phyloP scores from a whole-genome alignment of 1,140 invertebrate species.

The Drosophila navojoa region DNA sequence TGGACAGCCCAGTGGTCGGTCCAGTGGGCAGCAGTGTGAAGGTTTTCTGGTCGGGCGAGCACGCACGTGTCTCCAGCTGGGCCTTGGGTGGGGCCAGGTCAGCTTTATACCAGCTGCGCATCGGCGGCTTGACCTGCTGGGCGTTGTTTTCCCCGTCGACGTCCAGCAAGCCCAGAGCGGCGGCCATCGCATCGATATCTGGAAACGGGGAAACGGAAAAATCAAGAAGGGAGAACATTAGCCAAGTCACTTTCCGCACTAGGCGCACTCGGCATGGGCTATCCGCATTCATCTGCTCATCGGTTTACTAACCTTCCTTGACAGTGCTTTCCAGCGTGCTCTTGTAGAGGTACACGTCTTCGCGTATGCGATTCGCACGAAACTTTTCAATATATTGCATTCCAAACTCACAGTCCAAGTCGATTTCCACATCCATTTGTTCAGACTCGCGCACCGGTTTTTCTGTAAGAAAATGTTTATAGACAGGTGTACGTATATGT shows the following conservation, averaged over 20 bases:
- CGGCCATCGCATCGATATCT: neutral
- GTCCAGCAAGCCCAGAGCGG: neutral
- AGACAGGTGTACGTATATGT: neutral
- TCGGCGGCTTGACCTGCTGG: neutral
- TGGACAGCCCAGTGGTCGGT: neutral
- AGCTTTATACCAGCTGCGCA: neutral
- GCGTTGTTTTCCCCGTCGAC: neutral
- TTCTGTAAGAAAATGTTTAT: conserved; percentile 17
- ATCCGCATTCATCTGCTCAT: neutral
- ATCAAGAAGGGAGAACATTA: too few relatives aligned
- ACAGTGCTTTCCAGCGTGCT: too few relatives aligned
- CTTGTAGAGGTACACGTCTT: neutral
- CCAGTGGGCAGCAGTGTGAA: neutral
- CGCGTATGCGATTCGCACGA: conserved; percentile 29
- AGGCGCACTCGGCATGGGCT: too few relatives aligned
- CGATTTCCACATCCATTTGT: conserved; percentile 21
- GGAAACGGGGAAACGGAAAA: too few relatives aligned
- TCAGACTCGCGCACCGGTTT: neutral
- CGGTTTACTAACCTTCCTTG: too few relatives aligned
- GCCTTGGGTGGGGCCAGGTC: neutral
- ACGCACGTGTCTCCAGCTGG: conserved; percentile 10
- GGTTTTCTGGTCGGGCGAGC: neutral
- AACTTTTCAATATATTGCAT: conserved; percentile 55
- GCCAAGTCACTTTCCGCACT: too few relatives aligned
- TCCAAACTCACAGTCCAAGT: conserved; percentile 58